These are phyloP conservation scores for Beris chalybata DNA, from an alignment of 2,888 invertebrate genomes.

Conservation along the genomic window DNA sequence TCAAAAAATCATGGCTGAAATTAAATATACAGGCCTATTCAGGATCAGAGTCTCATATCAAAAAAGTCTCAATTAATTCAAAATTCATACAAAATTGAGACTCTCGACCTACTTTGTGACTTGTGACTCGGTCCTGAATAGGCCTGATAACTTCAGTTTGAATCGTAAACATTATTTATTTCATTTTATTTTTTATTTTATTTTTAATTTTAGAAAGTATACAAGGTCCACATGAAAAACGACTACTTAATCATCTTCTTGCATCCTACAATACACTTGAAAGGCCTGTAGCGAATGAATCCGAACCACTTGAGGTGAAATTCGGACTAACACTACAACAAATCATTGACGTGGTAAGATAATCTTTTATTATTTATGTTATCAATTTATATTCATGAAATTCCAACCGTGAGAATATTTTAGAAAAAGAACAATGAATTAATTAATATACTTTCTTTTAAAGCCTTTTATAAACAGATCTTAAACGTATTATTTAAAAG, in stretches of 20 bases:
- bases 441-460: constrained; percentile 5
- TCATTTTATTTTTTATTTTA: constrained; percentile 30
- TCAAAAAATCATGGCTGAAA: too few species aligned
- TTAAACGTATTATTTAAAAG: not conserved
- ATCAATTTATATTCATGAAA: not conserved
- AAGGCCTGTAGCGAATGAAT: constrained; percentile 89
- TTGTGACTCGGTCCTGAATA: too few species aligned
- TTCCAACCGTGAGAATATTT: not conserved
- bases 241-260: constrained; percentile 80
- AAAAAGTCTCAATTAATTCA: too few species aligned
- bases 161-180: too few species aligned
- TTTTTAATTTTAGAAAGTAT: constrained; percentile 69
- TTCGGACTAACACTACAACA: constrained; percentile 91
- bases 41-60: too few species aligned
- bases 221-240: constrained; percentile 89
- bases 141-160: too few species aligned
- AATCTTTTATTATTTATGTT: constrained; percentile 12
- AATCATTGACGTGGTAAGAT: constrained; percentile 93
- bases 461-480: not conserved
- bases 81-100: too few species aligned
- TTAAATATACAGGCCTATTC: too few species aligned
- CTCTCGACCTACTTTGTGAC: too few species aligned
- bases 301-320: constrained; percentile 85
- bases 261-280: constrained; percentile 84
- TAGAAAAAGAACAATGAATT: not conserved